Evolutionary conservation across 2,888 invertebrate genomes (phyloP).

Genomic region (Acrobasis repandana): DNA sequence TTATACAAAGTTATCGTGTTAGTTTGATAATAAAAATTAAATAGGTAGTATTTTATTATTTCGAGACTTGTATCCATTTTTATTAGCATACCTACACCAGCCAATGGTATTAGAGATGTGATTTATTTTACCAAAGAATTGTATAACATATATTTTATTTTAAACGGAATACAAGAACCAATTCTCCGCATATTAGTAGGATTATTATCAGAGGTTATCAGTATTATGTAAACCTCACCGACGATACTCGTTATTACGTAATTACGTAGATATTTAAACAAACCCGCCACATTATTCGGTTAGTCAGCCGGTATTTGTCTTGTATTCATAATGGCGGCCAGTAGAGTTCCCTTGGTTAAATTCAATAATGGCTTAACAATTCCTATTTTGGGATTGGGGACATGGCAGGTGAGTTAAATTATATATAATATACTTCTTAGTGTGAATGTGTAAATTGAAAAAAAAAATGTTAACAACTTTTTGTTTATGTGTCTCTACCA

Average conservation of each 20-base stretch:
- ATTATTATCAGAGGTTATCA: constrained; percentile 1
- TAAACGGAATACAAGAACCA: no score
- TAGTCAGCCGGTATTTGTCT: neutral
- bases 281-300: neutral
- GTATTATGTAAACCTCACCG: neutral
- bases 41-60: no score
- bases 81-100: no score
- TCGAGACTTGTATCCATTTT: no score
- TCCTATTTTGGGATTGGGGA: constrained; percentile 83
- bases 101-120: no score
- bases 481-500: no score
- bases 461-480: no score
- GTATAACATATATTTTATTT: no score
- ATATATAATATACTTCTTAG: neutral
- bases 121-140: no score
- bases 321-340: constrained; percentile 29
- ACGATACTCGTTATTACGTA: neutral
- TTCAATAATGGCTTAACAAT: constrained; percentile 76
- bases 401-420: constrained; percentile 78
- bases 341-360: constrained; percentile 54
- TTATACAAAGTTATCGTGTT: no score
- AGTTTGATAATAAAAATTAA: no score
- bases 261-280: neutral
- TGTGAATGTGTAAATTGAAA: neutral
- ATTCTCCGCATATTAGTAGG: no score